phyloP scores from a whole-genome alignment of 2,888 invertebrate species.

The Drosophila subquinaria region DNA sequence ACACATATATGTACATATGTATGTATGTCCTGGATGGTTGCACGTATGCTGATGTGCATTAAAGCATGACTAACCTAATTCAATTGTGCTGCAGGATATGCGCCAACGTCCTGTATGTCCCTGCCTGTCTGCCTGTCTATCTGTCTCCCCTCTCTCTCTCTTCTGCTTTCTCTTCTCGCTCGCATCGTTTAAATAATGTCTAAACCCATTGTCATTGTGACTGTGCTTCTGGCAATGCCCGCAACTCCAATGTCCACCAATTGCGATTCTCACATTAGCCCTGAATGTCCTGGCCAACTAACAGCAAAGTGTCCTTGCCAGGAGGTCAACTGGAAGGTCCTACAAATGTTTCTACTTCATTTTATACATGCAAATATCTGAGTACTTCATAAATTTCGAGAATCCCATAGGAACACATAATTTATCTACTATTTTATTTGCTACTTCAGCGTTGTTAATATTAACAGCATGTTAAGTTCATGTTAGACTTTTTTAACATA shows the following conservation, averaged over 20 bases:
- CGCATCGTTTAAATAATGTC: constrained; percentile 74
- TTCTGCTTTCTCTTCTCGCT: constrained; percentile 5
- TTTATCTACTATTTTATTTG: neutral
- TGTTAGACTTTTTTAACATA: too few relatives aligned
- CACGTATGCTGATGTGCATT: constrained; percentile 79
- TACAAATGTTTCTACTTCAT: neutral
- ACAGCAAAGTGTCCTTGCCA: constrained; percentile 20
- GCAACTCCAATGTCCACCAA: constrained; percentile 33
- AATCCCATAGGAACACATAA: neutral
- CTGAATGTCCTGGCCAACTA: constrained; percentile 44
- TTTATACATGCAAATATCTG: too few relatives aligned
- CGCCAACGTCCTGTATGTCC: constrained; percentile 52
- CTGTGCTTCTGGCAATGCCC: constrained; percentile 50
- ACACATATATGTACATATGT: constrained; percentile 1
- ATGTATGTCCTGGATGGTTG: constrained; percentile 61
- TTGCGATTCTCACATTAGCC: constrained; percentile 57
- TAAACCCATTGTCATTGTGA: constrained; percentile 61
- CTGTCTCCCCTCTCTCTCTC: neutral
- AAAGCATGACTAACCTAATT: constrained; percentile 81
- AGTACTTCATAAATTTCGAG: neutral
- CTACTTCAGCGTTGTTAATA: too few relatives aligned
- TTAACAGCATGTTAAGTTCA: too few relatives aligned
- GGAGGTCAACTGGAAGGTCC: constrained; percentile 9
- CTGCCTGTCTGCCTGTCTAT: constrained; percentile 13
- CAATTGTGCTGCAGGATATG: constrained; percentile 81